Base-by-base conservation (phyloP, 2,888 invertebrate genomes). In the Celastrina argiolus region DNA sequence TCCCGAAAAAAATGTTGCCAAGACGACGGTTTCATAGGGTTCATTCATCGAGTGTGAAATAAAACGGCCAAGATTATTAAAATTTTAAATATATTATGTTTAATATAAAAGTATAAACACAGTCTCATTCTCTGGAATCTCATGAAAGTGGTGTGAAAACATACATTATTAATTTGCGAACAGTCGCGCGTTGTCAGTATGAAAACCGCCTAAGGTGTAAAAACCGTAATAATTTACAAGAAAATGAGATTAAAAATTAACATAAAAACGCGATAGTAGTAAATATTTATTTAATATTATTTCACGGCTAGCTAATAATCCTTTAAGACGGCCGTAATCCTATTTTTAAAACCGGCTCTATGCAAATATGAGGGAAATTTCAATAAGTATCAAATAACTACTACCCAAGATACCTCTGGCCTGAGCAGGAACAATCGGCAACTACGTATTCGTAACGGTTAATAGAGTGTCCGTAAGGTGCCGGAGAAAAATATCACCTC, bases 281-380 rank as follows among this genome's bases (percentile, higher is more conserved):
- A 31, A 59, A 59, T 36, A 31, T 59, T 59, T 59, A 59, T 34
- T 59, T 31, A 59, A 59, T 31, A 31, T 59, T 59, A 59, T 59
- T 59, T 31, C 28, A 34, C 59, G 18, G 34, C 34, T 6, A 34
- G 31, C 34, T 59, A 59, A 59, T 59, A 59, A 59, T 59, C 51
- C 51, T 26, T 45, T 26, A 51, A 14, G 12, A 22, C 51, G 51
- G 51, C 51, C 51, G 51, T 51, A 51, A 51, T 18, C 12, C 51
- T 51, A 51, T 51, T 51, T 51, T 26, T 22, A 51, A 51, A 51
- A 51, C 51, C 22, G 22, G 22, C 12, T 36, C 51, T 51, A 51
- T 51, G 51, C 22, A 51, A 51, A 51, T 51, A 51, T 51, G 26
- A 51, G 14, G 12, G 3, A 45, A 45, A 18, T 18, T 26, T 51